Base-by-base conservation (phyloP, 2,113 vertebrate genomes). In the Heterocephalus glaber region DNA sequence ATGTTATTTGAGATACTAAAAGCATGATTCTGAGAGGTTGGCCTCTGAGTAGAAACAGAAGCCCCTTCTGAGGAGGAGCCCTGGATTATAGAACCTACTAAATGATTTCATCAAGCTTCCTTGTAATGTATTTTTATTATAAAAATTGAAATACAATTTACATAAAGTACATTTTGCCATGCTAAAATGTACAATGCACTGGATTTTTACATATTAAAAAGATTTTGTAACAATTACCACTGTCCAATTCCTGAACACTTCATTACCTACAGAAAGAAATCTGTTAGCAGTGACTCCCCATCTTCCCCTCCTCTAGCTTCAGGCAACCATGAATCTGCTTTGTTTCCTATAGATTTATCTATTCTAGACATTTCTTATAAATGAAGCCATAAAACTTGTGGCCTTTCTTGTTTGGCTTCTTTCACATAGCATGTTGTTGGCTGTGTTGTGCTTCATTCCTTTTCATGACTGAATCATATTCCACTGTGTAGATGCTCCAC, bases 101-200 rank as follows among this genome's bases (percentile, higher is more conserved):
- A 85, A 74, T 33, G 22, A 38, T 2, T 68, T 61, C 35, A 30
- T 49, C 30, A 84, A 28, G 35, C 22, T 16, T 13, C 3, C 35
- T 90, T 68, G 76, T 41, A 13, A 35, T 74, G 19, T 6, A 8
- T 65, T 47, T 82, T 68, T 63, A 47, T 79, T 70, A 54, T 44
- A 58, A 90, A 86, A 89, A 24, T n/a, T 89, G 44, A 81, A 66
- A 81, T 72, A 70, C 6, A 96, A 92, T 74, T 10, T 63, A 20
- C 11, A 65, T 85, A 89, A 81, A 65, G 79, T n/a, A n/a, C n/a
- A n/a, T n/a, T 44, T 83, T 54, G 28, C 24, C n/a, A 11, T 47
- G 47, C 49, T 68, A 19, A 54, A 54, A 1, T 70, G 35, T 68
- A 60, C 3, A 70, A 3, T 86, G 20, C 16, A 24, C 8, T 79